Base-by-base conservation (phyloP, 1,140 invertebrate genomes). In the Cyclargus thomasi region DNA sequence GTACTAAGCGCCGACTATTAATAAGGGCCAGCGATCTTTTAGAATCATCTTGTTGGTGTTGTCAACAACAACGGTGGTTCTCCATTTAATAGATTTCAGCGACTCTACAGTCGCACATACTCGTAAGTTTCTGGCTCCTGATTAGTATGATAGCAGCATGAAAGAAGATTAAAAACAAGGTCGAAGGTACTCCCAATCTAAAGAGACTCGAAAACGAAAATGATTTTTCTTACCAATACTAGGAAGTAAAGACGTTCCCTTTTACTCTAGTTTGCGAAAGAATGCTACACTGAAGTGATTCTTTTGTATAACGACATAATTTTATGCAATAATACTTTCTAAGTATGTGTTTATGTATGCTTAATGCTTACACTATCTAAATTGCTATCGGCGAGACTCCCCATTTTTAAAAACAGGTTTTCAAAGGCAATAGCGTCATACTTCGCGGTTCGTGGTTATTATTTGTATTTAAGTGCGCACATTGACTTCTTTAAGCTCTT, bases 391-490 rank as follows among this genome's bases (percentile, higher is more conserved):
- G 55, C 2, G 55, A 59, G 55, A 59, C 55, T 59, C 55, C 55
- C 55, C 55, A 59, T 59, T 59, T 59, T 59, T 59, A 59, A 59
- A 59, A 59, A 59, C 55, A 21, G 55, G 55, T 59, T 59, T 59
- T 59, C 53, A 55, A 17, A 18, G 18, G 55, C 18, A 59, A 59
- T 59, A 59, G 10, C 55, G 55, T 59, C 18, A 11, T 18, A 59
- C 55, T 59, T 59, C 55, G 55, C 55, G 55, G 55, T 59, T 59
- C 17, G 55, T 59, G 55, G 20, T 22, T 21, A 20, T 59, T 59
- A 59, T 59, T 59, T 20, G 20, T 59, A 59, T 11, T 8, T 47
- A 47, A 14, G 39, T 59, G 10, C 17, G 55, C 55, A 17, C 55
- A 59, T 59, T 59, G 55, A 59, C 55, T 59, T 20, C 18, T 55